These are phyloP conservation scores for Xestia sexstrigata DNA, from an alignment of 2,888 invertebrate species.

Conservation along the genomic window DNA sequence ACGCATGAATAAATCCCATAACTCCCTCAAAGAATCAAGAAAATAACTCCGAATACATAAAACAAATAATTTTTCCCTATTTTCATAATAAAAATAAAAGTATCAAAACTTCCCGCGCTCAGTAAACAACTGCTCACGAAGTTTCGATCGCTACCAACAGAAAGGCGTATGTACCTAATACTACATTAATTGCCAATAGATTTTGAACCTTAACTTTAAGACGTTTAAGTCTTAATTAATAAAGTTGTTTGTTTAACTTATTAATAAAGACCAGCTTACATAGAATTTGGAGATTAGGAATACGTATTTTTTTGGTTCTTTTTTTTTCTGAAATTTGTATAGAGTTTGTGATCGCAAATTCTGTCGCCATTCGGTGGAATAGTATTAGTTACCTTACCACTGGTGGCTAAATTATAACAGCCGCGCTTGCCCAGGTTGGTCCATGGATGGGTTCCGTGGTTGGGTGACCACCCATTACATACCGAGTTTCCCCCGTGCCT, in stretches of 20 bases:
- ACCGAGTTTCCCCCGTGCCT: too few relatives aligned
- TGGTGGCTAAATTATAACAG: background rate
- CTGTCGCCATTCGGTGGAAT: background rate
- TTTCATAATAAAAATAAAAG: constrained; percentile 69
- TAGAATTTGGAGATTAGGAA: constrained; percentile 89
- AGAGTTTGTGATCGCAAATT: constrained; percentile 32
- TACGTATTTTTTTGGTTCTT: constrained; percentile 76
- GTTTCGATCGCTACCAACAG: constrained; percentile 78
- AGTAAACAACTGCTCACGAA: constrained; percentile 83
- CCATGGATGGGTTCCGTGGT: background rate
- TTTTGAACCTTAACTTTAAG: constrained; percentile 58
- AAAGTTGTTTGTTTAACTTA: constrained; percentile 79
- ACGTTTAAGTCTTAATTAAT: constrained; percentile 60
- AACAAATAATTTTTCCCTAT: constrained; percentile 31
- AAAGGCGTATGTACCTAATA: constrained; percentile 78
- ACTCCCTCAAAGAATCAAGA: constrained; percentile 22
- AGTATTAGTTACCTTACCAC: background rate
- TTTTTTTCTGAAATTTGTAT: constrained; percentile 67
- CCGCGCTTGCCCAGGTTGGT: background rate
- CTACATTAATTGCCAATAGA: constrained; percentile 55
- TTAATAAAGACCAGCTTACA: constrained; percentile 85
- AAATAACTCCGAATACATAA: background rate
- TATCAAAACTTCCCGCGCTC: constrained; percentile 75
- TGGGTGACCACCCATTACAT: background rate
- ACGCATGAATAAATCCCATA: background rate